A percentile compares a stretch with the other conserved stretches of the same genome.
phyloP scores from a whole-genome alignment of 1,140 invertebrate species.

The Drosophila melanica region DNA sequence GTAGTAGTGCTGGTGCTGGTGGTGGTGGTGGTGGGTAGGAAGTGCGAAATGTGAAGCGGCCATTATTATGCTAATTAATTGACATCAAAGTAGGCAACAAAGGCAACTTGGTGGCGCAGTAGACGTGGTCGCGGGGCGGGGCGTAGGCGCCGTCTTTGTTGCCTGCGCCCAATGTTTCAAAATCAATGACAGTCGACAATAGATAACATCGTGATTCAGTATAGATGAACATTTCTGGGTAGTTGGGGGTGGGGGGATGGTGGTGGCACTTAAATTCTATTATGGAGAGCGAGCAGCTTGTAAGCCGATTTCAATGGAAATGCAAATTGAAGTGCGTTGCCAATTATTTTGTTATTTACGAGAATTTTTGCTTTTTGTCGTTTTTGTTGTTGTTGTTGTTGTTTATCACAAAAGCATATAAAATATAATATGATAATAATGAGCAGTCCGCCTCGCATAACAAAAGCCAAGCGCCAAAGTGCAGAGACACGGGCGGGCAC shows the following conservation, averaged over 20 bases:
- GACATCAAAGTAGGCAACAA: conserved; percentile 60
- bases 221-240: neutral
- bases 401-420: conserved; percentile 51
- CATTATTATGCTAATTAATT: conserved; percentile 82
- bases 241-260: too few species aligned
- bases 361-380: conserved; percentile 42
- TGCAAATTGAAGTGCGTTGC: conserved; percentile 75
- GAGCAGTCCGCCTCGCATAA: conserved; percentile 41
- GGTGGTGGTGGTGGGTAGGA: conserved; percentile 5
- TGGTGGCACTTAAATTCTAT: conserved; percentile 20
- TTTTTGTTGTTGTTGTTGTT: conserved; percentile 45
- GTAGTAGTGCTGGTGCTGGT: too few species aligned
- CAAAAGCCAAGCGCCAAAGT: conserved; percentile 42
- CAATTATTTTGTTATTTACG: conserved; percentile 78
- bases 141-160: conserved; percentile 37
- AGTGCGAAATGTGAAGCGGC: conserved; percentile 74
- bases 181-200: conserved; percentile 53
- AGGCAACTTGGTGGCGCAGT: neutral
- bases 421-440: conserved; percentile 78
- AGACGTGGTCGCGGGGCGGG: conserved; percentile 8
- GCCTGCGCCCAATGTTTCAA: conserved; percentile 33
- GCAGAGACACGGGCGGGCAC: neutral
- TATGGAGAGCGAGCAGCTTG: conserved; percentile 14
- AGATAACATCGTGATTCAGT: conserved; percentile 38
- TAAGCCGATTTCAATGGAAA: conserved; percentile 80